These are phyloP conservation scores for Corynorhinus townsendii DNA, from an alignment of 2,113 vertebrate species.

Conservation along the genomic window DNA sequence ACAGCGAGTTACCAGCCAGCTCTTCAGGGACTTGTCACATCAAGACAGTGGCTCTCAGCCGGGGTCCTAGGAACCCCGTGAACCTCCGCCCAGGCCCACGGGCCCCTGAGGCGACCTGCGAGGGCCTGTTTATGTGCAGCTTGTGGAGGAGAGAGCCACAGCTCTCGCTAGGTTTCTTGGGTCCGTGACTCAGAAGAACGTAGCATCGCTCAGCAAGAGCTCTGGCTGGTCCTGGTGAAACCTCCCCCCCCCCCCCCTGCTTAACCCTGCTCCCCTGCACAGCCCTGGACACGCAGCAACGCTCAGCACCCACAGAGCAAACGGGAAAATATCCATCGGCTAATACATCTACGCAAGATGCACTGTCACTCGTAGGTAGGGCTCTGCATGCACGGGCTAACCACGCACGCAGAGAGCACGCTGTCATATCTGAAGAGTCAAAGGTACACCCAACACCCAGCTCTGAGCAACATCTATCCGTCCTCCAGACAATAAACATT, in stretches of 20 bases:
- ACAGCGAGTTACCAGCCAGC: not conserved
- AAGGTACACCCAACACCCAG: not conserved
- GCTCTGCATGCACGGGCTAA: not conserved
- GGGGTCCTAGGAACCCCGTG: not conserved
- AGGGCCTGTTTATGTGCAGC: no score
- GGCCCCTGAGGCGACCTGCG: no score
- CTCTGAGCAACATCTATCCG: no score
- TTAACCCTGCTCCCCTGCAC: no score
- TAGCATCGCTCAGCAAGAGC: not conserved
- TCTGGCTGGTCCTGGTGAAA: not conserved
- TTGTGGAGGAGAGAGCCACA: not conserved
- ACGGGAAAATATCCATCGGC: not conserved
- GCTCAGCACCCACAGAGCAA: not conserved
- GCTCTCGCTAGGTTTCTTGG: not conserved
- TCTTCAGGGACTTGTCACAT: not conserved
- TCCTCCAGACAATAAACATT: no score
- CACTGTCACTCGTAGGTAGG: no score
- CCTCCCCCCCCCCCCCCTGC: no score
- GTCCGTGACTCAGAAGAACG: not conserved
- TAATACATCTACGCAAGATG: no score
- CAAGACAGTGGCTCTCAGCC: not conserved
- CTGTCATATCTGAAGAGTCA: not conserved
- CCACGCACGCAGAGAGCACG: not conserved
- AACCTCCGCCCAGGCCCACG: not conserved
- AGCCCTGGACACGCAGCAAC: no score